Conservation (phyloP, 2,113 vertebrate genomes). For the Salminus brasiliensis region DNA sequence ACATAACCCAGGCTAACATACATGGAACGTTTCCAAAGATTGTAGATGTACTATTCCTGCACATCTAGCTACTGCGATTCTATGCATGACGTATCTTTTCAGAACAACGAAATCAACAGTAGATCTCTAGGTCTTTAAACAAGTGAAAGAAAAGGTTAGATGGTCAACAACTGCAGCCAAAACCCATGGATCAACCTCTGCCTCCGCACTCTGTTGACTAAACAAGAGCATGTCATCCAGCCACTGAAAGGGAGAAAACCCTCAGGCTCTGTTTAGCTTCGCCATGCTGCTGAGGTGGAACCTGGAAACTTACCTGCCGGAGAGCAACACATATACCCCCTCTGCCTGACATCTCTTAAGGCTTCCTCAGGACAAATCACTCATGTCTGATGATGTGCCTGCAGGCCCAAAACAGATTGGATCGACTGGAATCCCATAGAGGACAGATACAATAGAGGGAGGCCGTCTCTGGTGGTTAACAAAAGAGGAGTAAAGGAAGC, state of each 20-base stretch:
- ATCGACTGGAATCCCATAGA: conserved; percentile 50
- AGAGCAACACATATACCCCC: conserved; percentile 67
- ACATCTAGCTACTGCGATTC: no score
- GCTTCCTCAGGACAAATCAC: conserved; percentile 70
- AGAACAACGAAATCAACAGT: background rate
- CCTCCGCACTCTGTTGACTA: conserved; percentile 39
- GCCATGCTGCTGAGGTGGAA: conserved; percentile 38
- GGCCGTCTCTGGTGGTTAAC: conserved; percentile 42
- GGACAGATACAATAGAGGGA: conserved; percentile 38
- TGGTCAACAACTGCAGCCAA: background rate
- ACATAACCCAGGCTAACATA: background rate
- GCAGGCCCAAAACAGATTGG: conserved; percentile 74
- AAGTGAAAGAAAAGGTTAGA: conserved; percentile 5
- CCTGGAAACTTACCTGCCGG: conserved; percentile 58
- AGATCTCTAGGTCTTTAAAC: background rate
- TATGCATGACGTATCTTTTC: no score
- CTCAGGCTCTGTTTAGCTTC: conserved; percentile 29
- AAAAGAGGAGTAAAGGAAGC: conserved; percentile 56
- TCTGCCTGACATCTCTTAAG: conserved; percentile 54
- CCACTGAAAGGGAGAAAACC: conserved; percentile 26
- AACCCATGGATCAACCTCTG: conserved; percentile 12
- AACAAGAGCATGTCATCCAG: conserved; percentile 42
- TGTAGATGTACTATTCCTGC: no score
- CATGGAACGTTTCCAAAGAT: background rate
- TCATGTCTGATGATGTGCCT: conserved; percentile 73